These are phyloP conservation scores for Aselliscus stoliczkanus DNA, from an alignment of 2,797 vertebrate genomes.

Conservation along the genomic window DNA sequence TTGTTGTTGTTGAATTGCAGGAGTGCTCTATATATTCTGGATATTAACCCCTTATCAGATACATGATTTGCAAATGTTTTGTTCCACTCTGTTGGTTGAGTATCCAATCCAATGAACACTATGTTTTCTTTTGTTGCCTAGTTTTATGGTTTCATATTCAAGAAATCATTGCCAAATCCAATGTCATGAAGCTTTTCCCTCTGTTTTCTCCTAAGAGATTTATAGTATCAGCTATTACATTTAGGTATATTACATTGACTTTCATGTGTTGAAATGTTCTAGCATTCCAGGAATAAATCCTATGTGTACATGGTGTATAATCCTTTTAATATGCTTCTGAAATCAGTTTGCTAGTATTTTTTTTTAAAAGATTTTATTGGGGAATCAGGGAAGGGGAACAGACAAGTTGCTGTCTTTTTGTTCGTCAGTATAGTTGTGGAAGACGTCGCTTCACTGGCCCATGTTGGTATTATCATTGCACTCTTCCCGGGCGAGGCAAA, in stretches of 20 bases:
- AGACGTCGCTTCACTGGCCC: too few species aligned
- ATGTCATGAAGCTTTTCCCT: background rate
- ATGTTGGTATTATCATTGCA: too few species aligned
- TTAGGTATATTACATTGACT: background rate
- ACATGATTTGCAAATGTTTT: background rate
- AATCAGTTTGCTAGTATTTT: background rate
- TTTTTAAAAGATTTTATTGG: too few species aligned
- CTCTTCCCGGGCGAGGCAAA: too few species aligned
- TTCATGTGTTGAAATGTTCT: background rate
- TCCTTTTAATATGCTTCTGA: background rate
- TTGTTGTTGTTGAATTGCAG: background rate
- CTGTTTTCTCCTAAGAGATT: background rate
- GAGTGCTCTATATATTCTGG: background rate
- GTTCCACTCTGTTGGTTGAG: background rate
- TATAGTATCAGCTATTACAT: background rate
- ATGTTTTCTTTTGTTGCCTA: background rate
- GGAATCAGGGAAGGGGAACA: too few species aligned
- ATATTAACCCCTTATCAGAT: background rate
- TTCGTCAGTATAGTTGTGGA: too few species aligned
- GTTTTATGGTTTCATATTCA: background rate
- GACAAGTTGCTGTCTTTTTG: too few species aligned
- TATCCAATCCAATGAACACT: background rate
- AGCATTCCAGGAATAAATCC: background rate
- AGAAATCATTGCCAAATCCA: background rate
- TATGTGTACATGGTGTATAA: background rate